A percentile compares a stretch with the other conserved stretches of the same genome.
phyloP scores from a whole-genome alignment of 1,140 invertebrate genomes.

The Vanessa atalanta region DNA sequence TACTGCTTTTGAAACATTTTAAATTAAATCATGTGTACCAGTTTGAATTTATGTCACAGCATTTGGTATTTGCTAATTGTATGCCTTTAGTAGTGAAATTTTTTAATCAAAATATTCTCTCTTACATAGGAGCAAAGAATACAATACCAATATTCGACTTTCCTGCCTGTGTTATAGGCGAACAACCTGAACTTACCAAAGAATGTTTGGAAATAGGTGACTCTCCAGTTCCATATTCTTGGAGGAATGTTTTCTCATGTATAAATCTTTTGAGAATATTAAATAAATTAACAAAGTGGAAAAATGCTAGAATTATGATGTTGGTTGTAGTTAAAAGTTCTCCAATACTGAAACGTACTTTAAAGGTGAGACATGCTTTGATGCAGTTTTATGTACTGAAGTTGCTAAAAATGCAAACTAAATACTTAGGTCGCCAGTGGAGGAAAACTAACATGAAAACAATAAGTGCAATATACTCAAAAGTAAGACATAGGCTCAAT shows the following conservation, averaged over 20 bases:
- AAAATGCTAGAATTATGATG: slow-evolving; percentile 99
- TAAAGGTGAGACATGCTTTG: slow-evolving; percentile 97
- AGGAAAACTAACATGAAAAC: slow-evolving; percentile 99
- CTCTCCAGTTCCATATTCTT: slow-evolving; percentile 91
- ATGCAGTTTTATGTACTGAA: slow-evolving; percentile 99
- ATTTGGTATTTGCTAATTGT: slow-evolving; percentile 99
- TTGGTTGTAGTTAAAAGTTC: slow-evolving; percentile 99
- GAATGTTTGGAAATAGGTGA: slow-evolving; percentile 96
- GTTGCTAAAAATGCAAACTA: slow-evolving; percentile 99
- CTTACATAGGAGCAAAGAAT: slow-evolving; percentile 97
- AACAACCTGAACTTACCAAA: slow-evolving; percentile 95
- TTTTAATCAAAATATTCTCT: slow-evolving; percentile 98
- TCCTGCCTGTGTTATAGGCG: slow-evolving; percentile 97
- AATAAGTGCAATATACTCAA: slow-evolving; percentile 99
- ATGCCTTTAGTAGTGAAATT: slow-evolving; percentile 99
- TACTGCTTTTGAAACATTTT: slow-evolving; percentile 98
- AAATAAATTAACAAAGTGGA: slow-evolving; percentile 99
- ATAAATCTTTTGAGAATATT: slow-evolving; percentile 98
- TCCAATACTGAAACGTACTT: slow-evolving; percentile 97
- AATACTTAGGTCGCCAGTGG: slow-evolving; percentile 99
- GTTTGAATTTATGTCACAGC: slow-evolving; percentile 99
- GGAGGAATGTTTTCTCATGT: slow-evolving; percentile 99
- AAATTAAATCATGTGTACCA: slow-evolving; percentile 99
- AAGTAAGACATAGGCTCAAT: slow-evolving; percentile 96
- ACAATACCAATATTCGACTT: slow-evolving; percentile 97